Conservation (phyloP, 2,797 vertebrate genomes). For the Poeciliopsis paucimaculata region DNA sequence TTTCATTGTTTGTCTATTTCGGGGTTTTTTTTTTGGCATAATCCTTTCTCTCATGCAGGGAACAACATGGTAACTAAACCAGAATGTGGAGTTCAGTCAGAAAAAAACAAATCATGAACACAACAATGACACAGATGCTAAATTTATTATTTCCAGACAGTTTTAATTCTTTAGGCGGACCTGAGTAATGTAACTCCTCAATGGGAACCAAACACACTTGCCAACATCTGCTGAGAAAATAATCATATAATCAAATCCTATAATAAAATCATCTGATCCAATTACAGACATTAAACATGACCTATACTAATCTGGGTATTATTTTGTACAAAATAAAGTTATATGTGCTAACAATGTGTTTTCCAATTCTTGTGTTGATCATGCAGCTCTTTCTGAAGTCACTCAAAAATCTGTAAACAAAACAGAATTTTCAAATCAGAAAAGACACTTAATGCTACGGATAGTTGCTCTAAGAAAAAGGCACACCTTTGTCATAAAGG, state of each 20-base stretch:
- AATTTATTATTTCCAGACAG: not conserved
- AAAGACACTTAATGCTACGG: not conserved
- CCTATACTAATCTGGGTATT: not conserved
- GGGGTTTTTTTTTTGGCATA: not conserved
- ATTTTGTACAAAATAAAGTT: not conserved
- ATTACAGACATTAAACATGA: not conserved
- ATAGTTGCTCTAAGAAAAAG: not conserved
- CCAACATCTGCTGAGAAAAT: not conserved
- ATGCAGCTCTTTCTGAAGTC: fast-evolving
- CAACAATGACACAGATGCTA: not conserved
- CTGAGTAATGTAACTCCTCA: not conserved
- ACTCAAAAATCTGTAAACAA: constrained; percentile 14
- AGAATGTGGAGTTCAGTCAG: not conserved
- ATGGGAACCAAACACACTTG: not conserved
- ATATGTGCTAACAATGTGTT: not conserved
- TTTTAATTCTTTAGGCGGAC: not conserved
- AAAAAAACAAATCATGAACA: not conserved
- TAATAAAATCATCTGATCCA: not conserved
- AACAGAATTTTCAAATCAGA: constrained; percentile 1
- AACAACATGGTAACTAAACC: not conserved
- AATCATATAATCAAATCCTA: not conserved
- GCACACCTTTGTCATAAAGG: not conserved
- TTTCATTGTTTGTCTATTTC: not conserved
- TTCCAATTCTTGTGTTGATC: not conserved
- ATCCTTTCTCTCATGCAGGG: not conserved